phyloP scores from a whole-genome alignment of 1,140 invertebrate genomes.

The Drosophila auraria region DNA sequence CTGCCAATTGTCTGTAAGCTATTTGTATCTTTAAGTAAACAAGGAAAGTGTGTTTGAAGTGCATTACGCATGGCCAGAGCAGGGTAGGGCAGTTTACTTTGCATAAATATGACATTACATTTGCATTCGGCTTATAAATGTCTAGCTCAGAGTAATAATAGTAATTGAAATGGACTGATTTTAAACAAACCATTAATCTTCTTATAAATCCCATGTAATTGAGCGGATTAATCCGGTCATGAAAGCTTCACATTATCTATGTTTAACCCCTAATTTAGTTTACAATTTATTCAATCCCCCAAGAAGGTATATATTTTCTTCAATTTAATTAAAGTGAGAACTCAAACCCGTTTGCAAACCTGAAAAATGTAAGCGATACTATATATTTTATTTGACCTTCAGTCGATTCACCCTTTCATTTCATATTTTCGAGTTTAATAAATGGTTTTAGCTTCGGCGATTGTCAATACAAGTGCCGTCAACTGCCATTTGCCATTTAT shows the following conservation, averaged over 20 bases:
- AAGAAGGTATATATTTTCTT: slow-evolving; percentile 5
- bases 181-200: slow-evolving; percentile 6
- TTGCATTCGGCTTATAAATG: background rate
- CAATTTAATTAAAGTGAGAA: slow-evolving; percentile 3
- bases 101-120: slow-evolving; percentile 1
- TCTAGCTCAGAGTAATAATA: slow-evolving; percentile 1
- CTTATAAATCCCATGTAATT: background rate
- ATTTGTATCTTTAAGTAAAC: slow-evolving; percentile 3
- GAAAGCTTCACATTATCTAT: slow-evolving; percentile 8
- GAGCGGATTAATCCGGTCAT: background rate
- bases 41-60: no score
- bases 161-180: background rate
- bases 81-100: background rate
- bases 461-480: slow-evolving; percentile 6
- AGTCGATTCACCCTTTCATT: slow-evolving; percentile 2
- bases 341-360: slow-evolving; percentile 11
- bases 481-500: slow-evolving; percentile 19
- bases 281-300: background rate
- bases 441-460: background rate
- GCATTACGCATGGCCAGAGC: no score
- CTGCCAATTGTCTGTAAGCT: background rate
- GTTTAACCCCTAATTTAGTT: background rate
- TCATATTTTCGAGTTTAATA: slow-evolving; percentile 9
- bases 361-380: slow-evolving; percentile 5
- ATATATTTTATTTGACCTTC: background rate